phyloP scores from a whole-genome alignment of 2,797 vertebrate genomes.

The Myripristis murdjan region DNA sequence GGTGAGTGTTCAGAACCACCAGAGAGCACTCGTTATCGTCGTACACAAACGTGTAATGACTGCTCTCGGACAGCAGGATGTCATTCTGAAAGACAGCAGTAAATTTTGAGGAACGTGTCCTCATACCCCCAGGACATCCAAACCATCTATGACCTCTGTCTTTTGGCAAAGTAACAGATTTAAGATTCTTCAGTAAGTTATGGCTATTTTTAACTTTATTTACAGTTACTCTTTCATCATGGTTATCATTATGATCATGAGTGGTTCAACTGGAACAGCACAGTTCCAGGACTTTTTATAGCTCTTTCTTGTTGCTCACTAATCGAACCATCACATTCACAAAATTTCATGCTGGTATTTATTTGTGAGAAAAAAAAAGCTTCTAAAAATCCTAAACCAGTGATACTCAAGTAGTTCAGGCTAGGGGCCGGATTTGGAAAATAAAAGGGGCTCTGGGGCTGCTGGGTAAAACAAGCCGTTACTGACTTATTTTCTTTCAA shows the following conservation, averaged over 20 bases:
- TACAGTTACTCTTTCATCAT: neutral
- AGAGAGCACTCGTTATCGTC: constrained; percentile 97
- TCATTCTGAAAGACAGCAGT: constrained; percentile 87
- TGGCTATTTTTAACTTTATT: neutral
- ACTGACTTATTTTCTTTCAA: no score
- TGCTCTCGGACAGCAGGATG: constrained; percentile 91
- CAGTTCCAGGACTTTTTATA: no score
- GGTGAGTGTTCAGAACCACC: constrained; percentile 90
- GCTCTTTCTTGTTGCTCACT: neutral
- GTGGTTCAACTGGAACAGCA: no score
- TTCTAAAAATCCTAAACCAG: neutral
- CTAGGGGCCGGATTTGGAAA: no score
- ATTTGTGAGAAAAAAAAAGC: neutral
- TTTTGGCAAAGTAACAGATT: neutral
- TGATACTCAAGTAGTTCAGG: no score
- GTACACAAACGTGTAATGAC: constrained; percentile 95
- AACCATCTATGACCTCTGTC: neutral
- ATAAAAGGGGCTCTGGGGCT: no score
- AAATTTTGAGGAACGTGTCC: neutral
- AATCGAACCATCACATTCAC: neutral
- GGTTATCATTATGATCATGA: neutral
- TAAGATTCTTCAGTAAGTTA: neutral
- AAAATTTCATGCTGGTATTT: neutral
- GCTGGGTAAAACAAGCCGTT: no score
- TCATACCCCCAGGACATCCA: neutral